phyloP scores from a whole-genome alignment of 2,113 vertebrate species.

The Dendropsophus ebraccatus region DNA sequence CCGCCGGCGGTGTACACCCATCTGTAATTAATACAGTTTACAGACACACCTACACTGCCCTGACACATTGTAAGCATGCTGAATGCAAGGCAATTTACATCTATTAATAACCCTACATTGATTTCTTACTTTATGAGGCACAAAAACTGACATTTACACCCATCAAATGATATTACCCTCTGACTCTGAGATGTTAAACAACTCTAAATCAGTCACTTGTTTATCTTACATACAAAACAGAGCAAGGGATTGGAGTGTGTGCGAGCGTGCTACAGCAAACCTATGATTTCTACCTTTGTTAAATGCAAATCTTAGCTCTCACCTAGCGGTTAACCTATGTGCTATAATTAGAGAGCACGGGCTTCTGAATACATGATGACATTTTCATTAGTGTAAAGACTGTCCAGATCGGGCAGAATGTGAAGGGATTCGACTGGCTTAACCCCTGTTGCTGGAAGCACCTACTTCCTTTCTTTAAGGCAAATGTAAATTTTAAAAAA shows the following conservation, averaged over 20 bases:
- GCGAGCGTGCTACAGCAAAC: background rate
- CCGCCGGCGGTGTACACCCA: constrained; percentile 25
- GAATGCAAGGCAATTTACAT: constrained; percentile 30
- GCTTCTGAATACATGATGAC: background rate
- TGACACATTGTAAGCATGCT: background rate
- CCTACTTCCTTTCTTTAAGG: background rate
- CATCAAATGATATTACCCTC: constrained; percentile 44
- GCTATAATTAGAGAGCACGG: constrained; percentile 25
- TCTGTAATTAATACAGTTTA: constrained; percentile 30
- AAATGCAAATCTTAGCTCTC: constrained; percentile 18
- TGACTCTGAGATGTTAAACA: constrained; percentile 46
- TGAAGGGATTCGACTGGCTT: background rate
- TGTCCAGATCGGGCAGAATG: background rate
- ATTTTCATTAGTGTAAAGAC: constrained; percentile 16
- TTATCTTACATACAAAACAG: constrained; percentile 22
- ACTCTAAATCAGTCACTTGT: constrained; percentile 37
- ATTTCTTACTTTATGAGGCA: constrained; percentile 48
- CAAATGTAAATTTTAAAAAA: background rate
- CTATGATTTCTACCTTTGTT: constrained; percentile 13
- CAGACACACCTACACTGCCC: constrained; percentile 33
- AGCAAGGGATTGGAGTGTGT: background rate
- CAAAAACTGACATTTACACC: constrained; percentile 45
- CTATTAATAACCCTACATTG: constrained; percentile 52
- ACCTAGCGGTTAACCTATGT: constrained; percentile 7
- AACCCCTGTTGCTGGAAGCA: background rate